These are phyloP conservation scores for Phataginus tricuspis DNA, from an alignment of 2,797 vertebrate species.

Conservation along the genomic window DNA sequence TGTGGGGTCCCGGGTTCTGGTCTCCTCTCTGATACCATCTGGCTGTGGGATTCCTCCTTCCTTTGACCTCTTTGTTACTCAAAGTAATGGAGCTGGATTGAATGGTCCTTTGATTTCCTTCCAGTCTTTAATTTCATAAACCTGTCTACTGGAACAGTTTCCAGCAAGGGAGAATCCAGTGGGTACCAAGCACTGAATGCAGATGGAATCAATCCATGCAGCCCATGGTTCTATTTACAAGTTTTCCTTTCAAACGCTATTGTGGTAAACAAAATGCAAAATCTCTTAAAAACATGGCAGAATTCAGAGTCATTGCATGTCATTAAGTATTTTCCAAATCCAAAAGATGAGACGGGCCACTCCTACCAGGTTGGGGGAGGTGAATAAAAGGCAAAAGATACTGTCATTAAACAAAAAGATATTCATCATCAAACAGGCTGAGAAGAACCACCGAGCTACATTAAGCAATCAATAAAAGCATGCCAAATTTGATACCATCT, in stretches of 20 bases:
- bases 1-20: not conserved
- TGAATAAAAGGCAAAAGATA: not conserved
- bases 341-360: not conserved
- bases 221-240: not conserved
- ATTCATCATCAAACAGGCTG: not conserved
- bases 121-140: not conserved
- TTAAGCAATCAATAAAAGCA: not conserved
- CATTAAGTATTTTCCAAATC: not conserved
- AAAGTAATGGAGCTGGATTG: not conserved
- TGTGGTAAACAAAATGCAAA: not conserved
- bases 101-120: constrained; percentile 23
- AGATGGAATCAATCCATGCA: not conserved
- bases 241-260: not conserved
- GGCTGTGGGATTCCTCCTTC: not conserved
- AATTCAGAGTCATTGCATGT: not conserved
- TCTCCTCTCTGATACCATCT: not conserved
- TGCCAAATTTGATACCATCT: not conserved
- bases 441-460: not conserved
- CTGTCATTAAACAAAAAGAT: not conserved
- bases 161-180: not conserved
- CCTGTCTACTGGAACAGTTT: not conserved
- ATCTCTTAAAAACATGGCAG: not conserved
- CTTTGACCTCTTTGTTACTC: not conserved
- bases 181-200: not conserved
- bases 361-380: not conserved